Conservation (phyloP, 2,797 vertebrate species). For the Buphagus erythrorhynchus region DNA sequence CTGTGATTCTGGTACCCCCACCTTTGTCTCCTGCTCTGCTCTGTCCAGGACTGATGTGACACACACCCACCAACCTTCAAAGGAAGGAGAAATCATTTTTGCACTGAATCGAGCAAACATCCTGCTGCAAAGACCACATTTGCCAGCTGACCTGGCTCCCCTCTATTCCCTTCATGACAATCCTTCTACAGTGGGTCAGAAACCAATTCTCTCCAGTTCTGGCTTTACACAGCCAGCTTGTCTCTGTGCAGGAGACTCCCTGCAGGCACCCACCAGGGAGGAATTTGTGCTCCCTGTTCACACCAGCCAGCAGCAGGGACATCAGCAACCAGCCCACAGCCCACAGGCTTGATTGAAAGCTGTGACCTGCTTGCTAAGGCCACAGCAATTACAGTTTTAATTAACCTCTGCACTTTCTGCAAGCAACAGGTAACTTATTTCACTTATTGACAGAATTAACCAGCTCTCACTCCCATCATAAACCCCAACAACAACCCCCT, state of each 20-base stretch:
- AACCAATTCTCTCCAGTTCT: not conserved
- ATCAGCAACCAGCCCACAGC: not conserved
- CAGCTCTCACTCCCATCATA: not conserved
- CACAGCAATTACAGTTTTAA: conserved; percentile 13
- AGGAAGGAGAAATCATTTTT: not conserved
- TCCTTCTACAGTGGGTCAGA: not conserved
- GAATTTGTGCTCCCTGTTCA: not conserved
- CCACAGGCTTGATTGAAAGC: not conserved
- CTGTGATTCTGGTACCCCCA: not conserved
- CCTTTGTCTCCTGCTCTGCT: not conserved
- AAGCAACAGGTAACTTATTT: not conserved
- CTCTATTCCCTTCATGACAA: not conserved
- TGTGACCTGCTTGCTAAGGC: not conserved
- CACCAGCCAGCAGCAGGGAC: not conserved
- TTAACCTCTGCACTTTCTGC: conserved; percentile 47
- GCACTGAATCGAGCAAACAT: not conserved
- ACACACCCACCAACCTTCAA: not conserved
- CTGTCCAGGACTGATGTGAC: too few species aligned
- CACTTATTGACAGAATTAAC: not conserved
- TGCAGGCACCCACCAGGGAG: not conserved
- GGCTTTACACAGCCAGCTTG: not conserved
- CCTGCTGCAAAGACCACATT: not conserved
- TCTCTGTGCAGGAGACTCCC: not conserved
- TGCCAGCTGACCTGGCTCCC: not conserved
- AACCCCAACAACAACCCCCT: not conserved